phyloP scores from a whole-genome alignment of 2,113 vertebrate genomes.

The Anthoscopus minutus region DNA sequence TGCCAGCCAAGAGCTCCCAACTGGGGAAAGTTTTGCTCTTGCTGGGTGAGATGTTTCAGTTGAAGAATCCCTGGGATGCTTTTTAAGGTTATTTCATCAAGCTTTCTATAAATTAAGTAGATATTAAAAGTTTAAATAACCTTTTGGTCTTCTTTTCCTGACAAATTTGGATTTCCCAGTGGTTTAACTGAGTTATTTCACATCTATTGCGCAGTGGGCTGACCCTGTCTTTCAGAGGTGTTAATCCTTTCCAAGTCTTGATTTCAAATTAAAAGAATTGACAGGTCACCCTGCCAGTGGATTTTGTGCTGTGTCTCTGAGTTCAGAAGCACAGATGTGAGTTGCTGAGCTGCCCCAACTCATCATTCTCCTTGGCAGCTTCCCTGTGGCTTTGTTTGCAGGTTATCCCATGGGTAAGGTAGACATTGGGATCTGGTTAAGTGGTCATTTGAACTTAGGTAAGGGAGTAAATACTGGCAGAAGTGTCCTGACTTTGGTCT shows the following conservation, averaged over 20 bases:
- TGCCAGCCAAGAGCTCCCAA: background rate
- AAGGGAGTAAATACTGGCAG: background rate
- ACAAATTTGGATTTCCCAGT: background rate
- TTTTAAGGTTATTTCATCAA: background rate
- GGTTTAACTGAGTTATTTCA: background rate
- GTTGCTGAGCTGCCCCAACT: background rate
- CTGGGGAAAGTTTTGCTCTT: background rate
- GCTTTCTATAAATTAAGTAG: background rate
- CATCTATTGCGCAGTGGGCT: background rate
- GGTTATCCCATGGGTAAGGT: background rate
- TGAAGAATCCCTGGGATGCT: background rate
- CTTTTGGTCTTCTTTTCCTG: background rate
- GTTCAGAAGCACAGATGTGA: background rate
- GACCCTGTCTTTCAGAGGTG: background rate
- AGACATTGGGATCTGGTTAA: background rate
- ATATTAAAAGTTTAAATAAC: conserved; percentile 24
- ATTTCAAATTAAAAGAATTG: background rate
- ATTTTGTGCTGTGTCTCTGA: background rate
- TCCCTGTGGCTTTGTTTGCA: background rate
- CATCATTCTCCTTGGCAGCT: background rate
- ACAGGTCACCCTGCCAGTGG: background rate
- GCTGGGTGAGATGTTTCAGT: background rate
- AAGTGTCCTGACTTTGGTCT: background rate
- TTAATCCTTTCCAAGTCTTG: background rate
- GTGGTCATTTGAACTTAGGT: background rate